Evolutionary conservation across 2,113 vertebrate species (phyloP).

Genomic region (Paramormyrops kingsleyae): DNA sequence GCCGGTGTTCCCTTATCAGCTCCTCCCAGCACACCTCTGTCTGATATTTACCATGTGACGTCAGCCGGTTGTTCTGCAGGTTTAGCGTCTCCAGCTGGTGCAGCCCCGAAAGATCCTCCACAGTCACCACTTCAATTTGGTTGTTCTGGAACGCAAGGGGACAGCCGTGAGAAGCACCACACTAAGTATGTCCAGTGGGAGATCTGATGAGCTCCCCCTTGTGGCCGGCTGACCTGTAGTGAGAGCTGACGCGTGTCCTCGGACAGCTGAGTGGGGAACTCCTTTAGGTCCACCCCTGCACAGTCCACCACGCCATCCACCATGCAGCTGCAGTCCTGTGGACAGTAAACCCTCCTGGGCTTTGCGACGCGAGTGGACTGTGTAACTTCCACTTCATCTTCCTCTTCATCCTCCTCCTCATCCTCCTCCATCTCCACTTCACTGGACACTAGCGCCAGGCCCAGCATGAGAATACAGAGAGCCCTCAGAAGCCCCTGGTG

Average conservation of each 20-base stretch:
- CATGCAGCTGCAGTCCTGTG: constrained; percentile 75
- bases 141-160: constrained; percentile 71
- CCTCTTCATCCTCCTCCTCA: constrained; percentile 32
- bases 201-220: not conserved
- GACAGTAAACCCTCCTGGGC: constrained; percentile 52
- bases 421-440: constrained; percentile 50
- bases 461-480: constrained; percentile 54
- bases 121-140: constrained; percentile 80
- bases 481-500: constrained; percentile 46
- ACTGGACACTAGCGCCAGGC: constrained; percentile 48
- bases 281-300: constrained; percentile 78
- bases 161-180: constrained; percentile 32
- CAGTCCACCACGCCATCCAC: constrained; percentile 83
- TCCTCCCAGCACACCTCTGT: not conserved
- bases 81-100: constrained; percentile 85
- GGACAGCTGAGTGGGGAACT: constrained; percentile 75
- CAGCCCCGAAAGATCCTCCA: constrained; percentile 79
- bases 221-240: constrained; percentile 69
- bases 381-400: constrained; percentile 7
- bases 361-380: not conserved
- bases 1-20: not conserved
- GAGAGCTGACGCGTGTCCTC: constrained; percentile 78
- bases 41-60: constrained; percentile 69
- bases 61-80: constrained; percentile 92
- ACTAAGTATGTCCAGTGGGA: not conserved